Percentiles rank a stretch among this genome's conserved stretches.
Conservation (phyloP, 1,140 invertebrate species). For the Camponotus pennsylvanicus region DNA sequence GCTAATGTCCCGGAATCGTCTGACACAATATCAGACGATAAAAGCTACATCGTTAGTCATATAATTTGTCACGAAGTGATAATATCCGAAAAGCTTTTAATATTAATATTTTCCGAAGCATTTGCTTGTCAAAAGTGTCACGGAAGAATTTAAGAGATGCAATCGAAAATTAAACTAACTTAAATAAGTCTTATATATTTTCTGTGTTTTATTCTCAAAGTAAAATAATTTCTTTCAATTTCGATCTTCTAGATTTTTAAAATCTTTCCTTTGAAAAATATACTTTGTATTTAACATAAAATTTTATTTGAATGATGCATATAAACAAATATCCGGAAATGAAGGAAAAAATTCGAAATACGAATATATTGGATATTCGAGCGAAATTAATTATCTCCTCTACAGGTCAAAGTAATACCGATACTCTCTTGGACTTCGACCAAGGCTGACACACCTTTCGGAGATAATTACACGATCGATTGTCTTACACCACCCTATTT, state of each 20-base stretch:
- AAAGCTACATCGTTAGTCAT: constrained; percentile 39
- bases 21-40: constrained; percentile 26
- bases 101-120: background rate
- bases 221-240: background rate
- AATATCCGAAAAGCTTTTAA: constrained; percentile 25
- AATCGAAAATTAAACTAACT: background rate
- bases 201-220: background rate
- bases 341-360: background rate
- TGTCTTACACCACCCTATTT: constrained; percentile 52
- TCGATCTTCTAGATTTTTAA: background rate
- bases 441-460: constrained; percentile 43
- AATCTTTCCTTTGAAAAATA: background rate
- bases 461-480: constrained; percentile 69
- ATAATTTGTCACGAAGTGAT: background rate
- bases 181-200: background rate
- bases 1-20: constrained; percentile 17
- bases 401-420: constrained; percentile 36
- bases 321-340: background rate
- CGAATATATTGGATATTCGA: background rate
- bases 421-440: background rate
- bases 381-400: constrained; percentile 46
- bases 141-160: background rate
- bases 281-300: background rate
- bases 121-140: constrained; percentile 22
- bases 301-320: too few species aligned